A percentile compares a stretch with the other conserved stretches of the same genome.
These are phyloP conservation scores for Acanthosepion lycidas DNA, from an alignment of 2,888 invertebrate genomes.

Conservation along the genomic window DNA sequence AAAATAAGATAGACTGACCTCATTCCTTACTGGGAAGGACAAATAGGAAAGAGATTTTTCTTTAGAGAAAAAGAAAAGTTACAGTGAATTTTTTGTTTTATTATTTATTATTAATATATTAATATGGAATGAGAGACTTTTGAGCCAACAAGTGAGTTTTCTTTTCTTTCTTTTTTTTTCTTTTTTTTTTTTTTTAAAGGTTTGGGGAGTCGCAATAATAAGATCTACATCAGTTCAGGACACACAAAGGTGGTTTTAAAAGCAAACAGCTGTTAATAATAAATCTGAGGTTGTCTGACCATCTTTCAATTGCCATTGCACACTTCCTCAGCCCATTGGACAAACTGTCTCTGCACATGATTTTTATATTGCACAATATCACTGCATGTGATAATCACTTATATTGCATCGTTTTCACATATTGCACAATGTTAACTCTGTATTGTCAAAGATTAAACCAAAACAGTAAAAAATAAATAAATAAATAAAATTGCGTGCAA, in stretches of 20 bases:
- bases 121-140: conserved; percentile 23
- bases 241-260: neutral
- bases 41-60: neutral
- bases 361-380: neutral
- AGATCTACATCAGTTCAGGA: neutral
- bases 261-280: too few species aligned
- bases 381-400: neutral
- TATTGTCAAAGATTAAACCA: neutral
- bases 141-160: conserved; percentile 6
- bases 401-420: neutral
- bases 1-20: neutral
- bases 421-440: neutral
- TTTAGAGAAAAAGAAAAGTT: neutral
- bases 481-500: neutral
- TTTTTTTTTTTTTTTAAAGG: too few species aligned
- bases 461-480: neutral
- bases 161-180: neutral
- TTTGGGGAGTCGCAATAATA: neutral
- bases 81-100: too few species aligned
- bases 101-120: too few species aligned
- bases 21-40: neutral
- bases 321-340: neutral
- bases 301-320: neutral
- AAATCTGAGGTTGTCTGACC: neutral
- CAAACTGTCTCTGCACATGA: neutral